Evolutionary conservation across 2,113 vertebrate genomes (phyloP), one percentile per base, ranked within the genome.

Genomic region (Montifringilla adamsi): DNA sequence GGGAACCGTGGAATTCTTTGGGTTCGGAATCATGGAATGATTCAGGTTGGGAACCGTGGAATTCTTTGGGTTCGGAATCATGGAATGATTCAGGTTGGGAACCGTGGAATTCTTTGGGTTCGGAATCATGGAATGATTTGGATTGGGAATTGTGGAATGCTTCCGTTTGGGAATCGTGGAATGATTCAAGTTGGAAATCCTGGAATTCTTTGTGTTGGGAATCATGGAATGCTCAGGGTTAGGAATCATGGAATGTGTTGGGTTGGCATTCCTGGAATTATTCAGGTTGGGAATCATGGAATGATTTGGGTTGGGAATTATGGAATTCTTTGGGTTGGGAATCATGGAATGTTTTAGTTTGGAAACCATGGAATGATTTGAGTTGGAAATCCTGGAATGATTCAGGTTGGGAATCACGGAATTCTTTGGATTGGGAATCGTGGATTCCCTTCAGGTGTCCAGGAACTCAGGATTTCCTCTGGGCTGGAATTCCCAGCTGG

Each of bases 1-100:
- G 2, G 55, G 31, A 56, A 22, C 22, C 1, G 0, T 15, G 31
- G 20, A n/a, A 22, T n/a, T 8, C 0, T 2, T 31, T 7, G 7
- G 30, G 7, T 9, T 59, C 23, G 15, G 10, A 59, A 7, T 11
- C 7, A 2, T 59, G 58, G n/a, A 26, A 39, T 27, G 41, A 2
- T 6, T 52, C 2, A 6, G 13, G 5, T 41, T 27, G 14, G 24
- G 15, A 50, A 50, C 14, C 24, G 2, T 27, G 24, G 49, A 27
- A 50, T 49, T 12, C 2, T 30, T 18, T 8, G 41, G 6, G 41
- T 41, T 27, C 14, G 24, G 15, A 50, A 50, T 27, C 24, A 2
- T 15, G 24, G 49, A 27, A 50, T 49, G 12, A 41, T 41, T 41
- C 13, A 14, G 28, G 17, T 7, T n/a, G 9, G 33, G 55, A 56